A percentile compares a stretch with the other conserved stretches of the same genome.
Evolutionary conservation across 1,140 invertebrate species (phyloP).

Genomic region (Heliconius eleuchia): DNA sequence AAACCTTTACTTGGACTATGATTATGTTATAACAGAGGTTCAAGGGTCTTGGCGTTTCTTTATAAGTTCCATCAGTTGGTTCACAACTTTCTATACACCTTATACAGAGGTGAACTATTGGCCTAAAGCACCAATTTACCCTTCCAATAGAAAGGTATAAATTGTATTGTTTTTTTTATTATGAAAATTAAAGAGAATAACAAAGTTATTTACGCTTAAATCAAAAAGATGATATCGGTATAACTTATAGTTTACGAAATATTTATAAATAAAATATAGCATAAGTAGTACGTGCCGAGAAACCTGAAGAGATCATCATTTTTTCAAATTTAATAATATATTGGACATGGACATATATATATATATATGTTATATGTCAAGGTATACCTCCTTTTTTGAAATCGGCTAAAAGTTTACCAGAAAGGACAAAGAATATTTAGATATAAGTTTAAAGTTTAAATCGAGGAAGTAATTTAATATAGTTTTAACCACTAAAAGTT

Average conservation of each 20-base stretch:
- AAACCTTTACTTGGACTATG: not conserved
- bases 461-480: not conserved
- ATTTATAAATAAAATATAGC: too few species aligned
- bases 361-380: too few species aligned
- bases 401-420: too few species aligned
- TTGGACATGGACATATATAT: too few species aligned
- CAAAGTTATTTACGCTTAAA: too few species aligned
- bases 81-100: constrained; percentile 16
- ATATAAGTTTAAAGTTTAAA: not conserved
- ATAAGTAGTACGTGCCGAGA: too few species aligned
- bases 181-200: not conserved
- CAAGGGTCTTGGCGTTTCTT: not conserved
- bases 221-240: too few species aligned
- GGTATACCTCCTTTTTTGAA: too few species aligned
- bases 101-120: not conserved
- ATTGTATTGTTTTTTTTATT: not conserved
- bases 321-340: too few species aligned
- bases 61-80: not conserved
- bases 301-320: too few species aligned
- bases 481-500: not conserved
- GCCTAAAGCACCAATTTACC: not conserved
- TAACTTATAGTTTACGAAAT: too few species aligned
- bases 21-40: constrained; percentile 10
- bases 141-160: not conserved
- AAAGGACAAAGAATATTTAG: too few species aligned